Conservation (phyloP, 2,888 invertebrate genomes). For the Campopleginae sp. region DNA sequence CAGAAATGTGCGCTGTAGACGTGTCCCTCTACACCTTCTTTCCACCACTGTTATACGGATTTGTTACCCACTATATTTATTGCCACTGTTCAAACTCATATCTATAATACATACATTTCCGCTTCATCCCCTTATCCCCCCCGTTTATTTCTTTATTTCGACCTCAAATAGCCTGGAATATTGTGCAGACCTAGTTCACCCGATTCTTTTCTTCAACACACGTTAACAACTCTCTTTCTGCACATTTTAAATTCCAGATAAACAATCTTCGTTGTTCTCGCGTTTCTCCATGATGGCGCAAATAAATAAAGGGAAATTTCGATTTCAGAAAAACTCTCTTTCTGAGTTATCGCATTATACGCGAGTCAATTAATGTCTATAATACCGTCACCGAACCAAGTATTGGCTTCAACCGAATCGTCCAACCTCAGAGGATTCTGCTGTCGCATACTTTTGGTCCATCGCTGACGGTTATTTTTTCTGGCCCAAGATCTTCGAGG, state of each 20-base stretch:
- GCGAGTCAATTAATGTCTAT: too few relatives aligned
- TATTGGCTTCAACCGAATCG: too few relatives aligned
- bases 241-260: background rate
- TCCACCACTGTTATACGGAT: conserved; percentile 6
- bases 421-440: too few relatives aligned
- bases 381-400: too few relatives aligned
- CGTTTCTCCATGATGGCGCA: background rate
- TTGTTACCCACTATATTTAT: conserved; percentile 23
- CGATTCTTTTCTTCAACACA: conserved; percentile 4
- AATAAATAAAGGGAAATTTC: background rate
- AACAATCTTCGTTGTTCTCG: conserved; percentile 8
- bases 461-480: too few relatives aligned
- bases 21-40: conserved; percentile 7
- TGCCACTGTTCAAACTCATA: background rate
- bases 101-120: background rate
- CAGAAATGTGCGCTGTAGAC: conserved; percentile 49
- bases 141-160: conserved; percentile 22
- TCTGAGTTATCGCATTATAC: too few relatives aligned
- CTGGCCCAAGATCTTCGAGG: background rate
- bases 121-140: background rate
- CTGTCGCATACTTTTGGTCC: too few relatives aligned
- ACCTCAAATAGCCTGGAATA: conserved; percentile 32
- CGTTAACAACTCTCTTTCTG: conserved; percentile 6
- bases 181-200: conserved; percentile 16
- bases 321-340: too few relatives aligned